Evolutionary conservation across 2,888 invertebrate species (phyloP).

Genomic region (Drosophila suboccidentalis): DNA sequence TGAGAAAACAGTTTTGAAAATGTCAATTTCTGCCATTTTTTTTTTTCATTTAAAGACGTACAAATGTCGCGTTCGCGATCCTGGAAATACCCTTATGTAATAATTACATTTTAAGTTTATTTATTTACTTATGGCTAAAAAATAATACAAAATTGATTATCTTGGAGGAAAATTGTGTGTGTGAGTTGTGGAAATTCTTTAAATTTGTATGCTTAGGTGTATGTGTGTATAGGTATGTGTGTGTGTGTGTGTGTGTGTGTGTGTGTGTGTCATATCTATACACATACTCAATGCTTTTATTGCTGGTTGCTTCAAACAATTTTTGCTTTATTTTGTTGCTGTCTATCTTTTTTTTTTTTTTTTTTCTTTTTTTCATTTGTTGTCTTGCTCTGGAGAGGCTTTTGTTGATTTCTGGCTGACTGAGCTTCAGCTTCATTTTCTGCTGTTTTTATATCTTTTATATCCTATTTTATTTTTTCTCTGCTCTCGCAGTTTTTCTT

Average conservation of each 20-base stretch:
- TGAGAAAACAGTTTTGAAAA: too few relatives aligned
- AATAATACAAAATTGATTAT: not conserved
- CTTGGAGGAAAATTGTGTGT: constrained; percentile 9
- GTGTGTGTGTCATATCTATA: constrained; percentile 14
- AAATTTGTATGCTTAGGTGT: constrained; percentile 2
- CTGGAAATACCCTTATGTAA: too few relatives aligned
- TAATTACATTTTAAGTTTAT: not conserved
- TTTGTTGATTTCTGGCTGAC: constrained; percentile 74
- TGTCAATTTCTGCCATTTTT: too few relatives aligned
- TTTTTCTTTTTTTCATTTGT: constrained; percentile 28
- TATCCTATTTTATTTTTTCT: constrained; percentile 5
- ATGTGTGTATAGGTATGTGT: not conserved
- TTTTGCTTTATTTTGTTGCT: constrained; percentile 33
- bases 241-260: constrained; percentile 16
- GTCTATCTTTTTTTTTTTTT: constrained; percentile 3
- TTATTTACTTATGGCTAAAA: too few relatives aligned
- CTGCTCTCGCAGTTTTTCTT: not conserved
- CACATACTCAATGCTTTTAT: constrained; percentile 25
- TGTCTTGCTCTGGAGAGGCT: constrained; percentile 56
- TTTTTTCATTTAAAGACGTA: too few relatives aligned
- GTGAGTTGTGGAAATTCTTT: constrained; percentile 9
- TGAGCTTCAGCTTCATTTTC: constrained; percentile 55
- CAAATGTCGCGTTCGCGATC: too few relatives aligned
- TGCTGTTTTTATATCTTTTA: constrained; percentile 26
- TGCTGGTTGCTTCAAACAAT: constrained; percentile 38